A percentile compares a stretch with the other conserved stretches of the same genome.
These are phyloP conservation scores for Rotaria socialis DNA, from an alignment of 2,888 invertebrate genomes.

Conservation along the genomic window DNA sequence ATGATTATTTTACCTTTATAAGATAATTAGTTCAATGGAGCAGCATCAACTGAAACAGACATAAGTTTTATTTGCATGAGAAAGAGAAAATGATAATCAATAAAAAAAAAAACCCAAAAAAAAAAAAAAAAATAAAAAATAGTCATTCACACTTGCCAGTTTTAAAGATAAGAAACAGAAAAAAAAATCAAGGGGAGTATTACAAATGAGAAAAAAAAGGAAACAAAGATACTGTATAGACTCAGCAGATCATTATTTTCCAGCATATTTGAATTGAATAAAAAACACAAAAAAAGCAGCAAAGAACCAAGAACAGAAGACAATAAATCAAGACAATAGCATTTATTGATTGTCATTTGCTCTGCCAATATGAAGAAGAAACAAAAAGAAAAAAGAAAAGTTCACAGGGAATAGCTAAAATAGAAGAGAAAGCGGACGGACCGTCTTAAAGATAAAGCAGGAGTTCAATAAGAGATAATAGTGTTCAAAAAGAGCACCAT, in stretches of 20 bases:
- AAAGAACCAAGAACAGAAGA: neutral
- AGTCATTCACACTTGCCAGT: constrained; percentile 6
- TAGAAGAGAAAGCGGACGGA: neutral
- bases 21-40: neutral
- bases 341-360: neutral
- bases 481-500: constrained; percentile 25
- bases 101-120: too few relatives aligned
- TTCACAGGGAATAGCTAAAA: neutral
- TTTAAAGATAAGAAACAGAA: neutral
- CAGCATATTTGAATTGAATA: neutral
- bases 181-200: neutral
- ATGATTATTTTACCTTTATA: neutral
- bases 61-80: constrained; percentile 29
- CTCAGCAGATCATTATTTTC: constrained; percentile 1
- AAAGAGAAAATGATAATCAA: neutral
- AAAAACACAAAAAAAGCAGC: neutral
- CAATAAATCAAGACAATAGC: neutral
- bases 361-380: neutral
- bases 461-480: neutral
- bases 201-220: neutral
- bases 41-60: constrained; percentile 5
- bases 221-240: neutral
- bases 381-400: neutral
- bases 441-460: neutral
- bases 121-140: neutral